These are phyloP conservation scores for Chrysomela aeneicollis DNA, from an alignment of 2,888 invertebrate species.

Conservation along the genomic window DNA sequence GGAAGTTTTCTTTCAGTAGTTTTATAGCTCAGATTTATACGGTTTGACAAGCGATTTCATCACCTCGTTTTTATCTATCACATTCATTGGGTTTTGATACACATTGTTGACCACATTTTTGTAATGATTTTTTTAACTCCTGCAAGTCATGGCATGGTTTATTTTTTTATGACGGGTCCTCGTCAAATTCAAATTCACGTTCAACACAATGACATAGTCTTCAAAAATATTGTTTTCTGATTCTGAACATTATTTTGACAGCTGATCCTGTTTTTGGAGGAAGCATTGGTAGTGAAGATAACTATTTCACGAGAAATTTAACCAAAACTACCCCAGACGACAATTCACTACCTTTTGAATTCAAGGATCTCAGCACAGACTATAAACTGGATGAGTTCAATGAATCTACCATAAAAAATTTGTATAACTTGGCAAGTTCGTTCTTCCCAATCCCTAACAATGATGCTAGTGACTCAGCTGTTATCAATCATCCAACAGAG, in stretches of 20 bases:
- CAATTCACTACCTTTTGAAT: slow-evolving; percentile 4
- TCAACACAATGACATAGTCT: no score
- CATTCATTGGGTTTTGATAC: no score
- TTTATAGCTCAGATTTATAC: no score
- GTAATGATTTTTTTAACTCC: no score
- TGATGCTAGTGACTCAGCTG: neutral
- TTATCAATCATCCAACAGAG: neutral
- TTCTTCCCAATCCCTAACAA: neutral
- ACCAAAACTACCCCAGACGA: slow-evolving; percentile 9
- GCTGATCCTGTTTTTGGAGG: slow-evolving; percentile 17
- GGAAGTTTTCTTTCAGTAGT: no score
- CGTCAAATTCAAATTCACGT: no score
- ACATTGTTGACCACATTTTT: no score
- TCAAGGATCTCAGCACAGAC: neutral
- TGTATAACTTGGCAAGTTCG: neutral
- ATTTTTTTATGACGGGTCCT: no score
- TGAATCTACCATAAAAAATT: neutral
- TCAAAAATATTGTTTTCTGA: neutral
- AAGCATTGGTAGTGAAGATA: slow-evolving; percentile 11
- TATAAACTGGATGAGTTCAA: slow-evolving; percentile 10
- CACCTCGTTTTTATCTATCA: no score
- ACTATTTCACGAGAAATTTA: neutral
- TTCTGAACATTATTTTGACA: no score
- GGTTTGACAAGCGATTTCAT: no score
- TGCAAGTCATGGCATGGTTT: no score